Percentiles rank a stretch among this genome's conserved stretches.
Evolutionary conservation across 1,140 invertebrate genomes (phyloP).

Genomic region (Drosophila elegans): DNA sequence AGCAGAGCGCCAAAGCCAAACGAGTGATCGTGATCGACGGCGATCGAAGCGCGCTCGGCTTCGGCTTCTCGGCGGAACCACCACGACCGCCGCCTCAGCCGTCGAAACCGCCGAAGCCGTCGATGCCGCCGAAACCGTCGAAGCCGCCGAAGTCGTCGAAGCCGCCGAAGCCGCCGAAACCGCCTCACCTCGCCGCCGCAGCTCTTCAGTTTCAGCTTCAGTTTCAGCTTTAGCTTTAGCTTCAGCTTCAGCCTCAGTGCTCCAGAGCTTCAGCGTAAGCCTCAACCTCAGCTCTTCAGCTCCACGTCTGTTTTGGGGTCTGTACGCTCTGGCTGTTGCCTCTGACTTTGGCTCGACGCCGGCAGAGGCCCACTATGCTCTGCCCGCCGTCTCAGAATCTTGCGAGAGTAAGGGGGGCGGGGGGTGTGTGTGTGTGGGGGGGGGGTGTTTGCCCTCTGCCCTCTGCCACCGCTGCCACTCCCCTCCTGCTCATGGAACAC

Average conservation of each 20-base stretch:
- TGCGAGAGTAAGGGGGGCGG: too few relatives aligned
- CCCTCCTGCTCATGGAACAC: background rate
- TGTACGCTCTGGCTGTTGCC: background rate
- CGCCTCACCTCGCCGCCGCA: background rate
- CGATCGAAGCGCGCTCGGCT: constrained; percentile 23
- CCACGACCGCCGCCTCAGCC: too few relatives aligned
- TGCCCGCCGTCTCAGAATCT: background rate
- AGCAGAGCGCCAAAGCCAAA: constrained; percentile 50
- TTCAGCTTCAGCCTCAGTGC: background rate
- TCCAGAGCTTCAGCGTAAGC: background rate
- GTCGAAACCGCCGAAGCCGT: too few relatives aligned
- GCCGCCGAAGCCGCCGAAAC: too few relatives aligned
- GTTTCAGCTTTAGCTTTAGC: background rate
- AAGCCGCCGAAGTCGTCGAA: too few relatives aligned
- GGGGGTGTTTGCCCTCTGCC: background rate
- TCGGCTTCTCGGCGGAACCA: background rate
- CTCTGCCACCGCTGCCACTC: background rate
- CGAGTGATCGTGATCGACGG: constrained; percentile 76
- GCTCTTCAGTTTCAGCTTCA: constrained; percentile 1
- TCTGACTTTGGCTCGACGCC: background rate
- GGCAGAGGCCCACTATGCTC: background rate
- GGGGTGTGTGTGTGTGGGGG: background rate
- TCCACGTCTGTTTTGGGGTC: constrained; percentile 7
- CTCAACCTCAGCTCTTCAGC: constrained; percentile 4
- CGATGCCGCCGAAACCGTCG: too few relatives aligned